These are phyloP conservation scores for Eubasilissa regina DNA, from an alignment of 1,140 invertebrate species.

Conservation along the genomic window DNA sequence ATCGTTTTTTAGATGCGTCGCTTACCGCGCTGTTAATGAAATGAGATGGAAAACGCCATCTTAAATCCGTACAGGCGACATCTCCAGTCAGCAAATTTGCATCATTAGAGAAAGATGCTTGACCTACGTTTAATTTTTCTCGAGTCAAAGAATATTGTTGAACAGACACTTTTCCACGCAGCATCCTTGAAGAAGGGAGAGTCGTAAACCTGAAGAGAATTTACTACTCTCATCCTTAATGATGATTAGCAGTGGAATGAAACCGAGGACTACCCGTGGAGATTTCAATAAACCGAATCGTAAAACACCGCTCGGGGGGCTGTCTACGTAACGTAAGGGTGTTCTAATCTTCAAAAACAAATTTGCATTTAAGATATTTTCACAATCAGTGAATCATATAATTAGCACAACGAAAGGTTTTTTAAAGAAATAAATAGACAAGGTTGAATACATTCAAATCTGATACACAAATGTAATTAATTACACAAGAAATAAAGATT, in stretches of 20 bases:
- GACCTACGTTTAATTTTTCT: conserved; percentile 49
- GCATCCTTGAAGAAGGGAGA: conserved; percentile 31
- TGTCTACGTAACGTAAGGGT: too few relatives aligned
- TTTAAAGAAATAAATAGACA: too few relatives aligned
- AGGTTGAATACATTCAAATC: too few relatives aligned
- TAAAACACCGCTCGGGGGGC: conserved; percentile 21
- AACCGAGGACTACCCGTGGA: conserved; percentile 28
- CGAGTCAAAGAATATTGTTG: conserved; percentile 53
- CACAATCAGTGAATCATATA: too few relatives aligned
- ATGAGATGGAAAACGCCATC: too few relatives aligned
- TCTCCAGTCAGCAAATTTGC: conserved; percentile 1
- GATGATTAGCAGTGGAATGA: conserved; percentile 44
- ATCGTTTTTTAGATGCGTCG: too few relatives aligned
- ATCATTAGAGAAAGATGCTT: conserved; percentile 30
- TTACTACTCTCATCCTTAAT: conserved; percentile 38
- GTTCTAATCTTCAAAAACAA: too few relatives aligned
- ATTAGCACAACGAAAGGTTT: too few relatives aligned
- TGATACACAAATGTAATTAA: too few relatives aligned
- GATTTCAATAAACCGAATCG: conserved; percentile 44
- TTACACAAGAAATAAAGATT: too few relatives aligned
- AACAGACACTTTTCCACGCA: conserved; percentile 52
- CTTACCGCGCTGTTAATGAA: too few relatives aligned
- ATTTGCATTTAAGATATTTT: too few relatives aligned
- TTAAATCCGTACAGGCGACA: neutral
- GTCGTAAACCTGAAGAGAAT: conserved; percentile 31